Evolutionary conservation across 2,113 vertebrate species (phyloP).

Genomic region (Phrynosoma platyrhinos): DNA sequence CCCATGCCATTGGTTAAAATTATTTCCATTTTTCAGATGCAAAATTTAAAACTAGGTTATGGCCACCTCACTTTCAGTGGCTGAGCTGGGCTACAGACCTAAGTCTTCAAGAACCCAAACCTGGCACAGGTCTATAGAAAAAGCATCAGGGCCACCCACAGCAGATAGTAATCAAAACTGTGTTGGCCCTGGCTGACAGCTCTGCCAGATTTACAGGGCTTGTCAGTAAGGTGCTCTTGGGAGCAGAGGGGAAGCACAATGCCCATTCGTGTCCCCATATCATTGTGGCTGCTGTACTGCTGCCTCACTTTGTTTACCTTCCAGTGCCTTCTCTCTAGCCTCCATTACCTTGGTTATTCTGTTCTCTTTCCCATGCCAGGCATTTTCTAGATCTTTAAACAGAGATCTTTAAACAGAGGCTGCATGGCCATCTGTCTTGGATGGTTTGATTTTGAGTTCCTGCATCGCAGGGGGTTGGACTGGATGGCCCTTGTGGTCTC

Average conservation of each 20-base stretch:
- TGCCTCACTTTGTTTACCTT: neutral
- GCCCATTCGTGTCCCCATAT: no score
- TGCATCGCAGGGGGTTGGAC: no score
- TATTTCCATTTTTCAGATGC: neutral
- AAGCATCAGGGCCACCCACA: neutral
- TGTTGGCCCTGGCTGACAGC: neutral
- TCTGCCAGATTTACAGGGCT: neutral
- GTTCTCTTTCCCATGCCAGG: neutral
- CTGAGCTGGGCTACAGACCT: neutral
- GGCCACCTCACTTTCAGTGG: neutral
- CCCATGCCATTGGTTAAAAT: neutral
- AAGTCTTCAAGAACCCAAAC: neutral
- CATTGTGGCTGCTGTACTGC: neutral
- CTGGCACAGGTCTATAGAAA: neutral
- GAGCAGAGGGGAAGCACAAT: no score
- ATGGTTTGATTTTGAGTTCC: no score
- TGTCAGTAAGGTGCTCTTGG: no score
- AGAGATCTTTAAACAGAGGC: no score
- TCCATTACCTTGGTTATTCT: no score
- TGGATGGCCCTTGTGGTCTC: no score
- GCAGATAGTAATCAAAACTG: slow-evolving; percentile 31
- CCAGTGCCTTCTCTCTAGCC: neutral
- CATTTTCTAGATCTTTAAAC: neutral
- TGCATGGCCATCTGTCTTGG: no score
- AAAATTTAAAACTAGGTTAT: neutral